Base-by-base conservation (phyloP, 2,888 invertebrate genomes). In the Drosophila conformis region DNA sequence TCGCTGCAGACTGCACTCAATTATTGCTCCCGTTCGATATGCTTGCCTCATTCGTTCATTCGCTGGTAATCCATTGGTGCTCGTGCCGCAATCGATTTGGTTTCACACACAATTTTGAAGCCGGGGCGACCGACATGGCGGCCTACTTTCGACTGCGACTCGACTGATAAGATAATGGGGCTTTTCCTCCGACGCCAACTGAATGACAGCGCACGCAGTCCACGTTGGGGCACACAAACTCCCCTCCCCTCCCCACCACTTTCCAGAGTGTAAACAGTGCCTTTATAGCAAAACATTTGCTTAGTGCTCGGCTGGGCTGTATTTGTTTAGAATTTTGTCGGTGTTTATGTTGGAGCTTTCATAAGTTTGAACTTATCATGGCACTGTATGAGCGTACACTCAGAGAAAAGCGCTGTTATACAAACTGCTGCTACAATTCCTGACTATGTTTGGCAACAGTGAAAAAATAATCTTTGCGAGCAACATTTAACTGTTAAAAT, bases 91-190 rank as follows among this genome's bases (percentile, higher is more conserved):
- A 89, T 89, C 88, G 88, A 87, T 89, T 84, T 76, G 69, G 70
- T 64, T 21, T 21, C 21, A 21, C 21, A 21, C 66, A 61, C 72
- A 62, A 35, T 60, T 61, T 18, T 52, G 48, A 62, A 57, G 48
- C 65, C 60, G 27, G 7, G 67, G 69, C 78, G 54, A 64, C 64
- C 78, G 54, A 67, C 71, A 21, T 61, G 67, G 8, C 71, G 84
- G 75, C 89, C 89, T 82, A 87, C 71, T 89, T 87, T 85, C 59
- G 73, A 75, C 61, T 48, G 35, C 78, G 62, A 73, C 69, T 59
- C 63, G 79, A 27, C 86, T 89, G 87, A 87, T 87, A 87, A 87
- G 89, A 87, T 89, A 87, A 89, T 87, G 88, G 73, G 78, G 71
- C 84, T 82, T 81, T 86, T 86, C 85, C 85, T 84, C 84, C 75